A percentile compares a stretch with the other conserved stretches of the same genome.
Conservation (phyloP, 2,888 invertebrate genomes). For the Merodon equestris region DNA sequence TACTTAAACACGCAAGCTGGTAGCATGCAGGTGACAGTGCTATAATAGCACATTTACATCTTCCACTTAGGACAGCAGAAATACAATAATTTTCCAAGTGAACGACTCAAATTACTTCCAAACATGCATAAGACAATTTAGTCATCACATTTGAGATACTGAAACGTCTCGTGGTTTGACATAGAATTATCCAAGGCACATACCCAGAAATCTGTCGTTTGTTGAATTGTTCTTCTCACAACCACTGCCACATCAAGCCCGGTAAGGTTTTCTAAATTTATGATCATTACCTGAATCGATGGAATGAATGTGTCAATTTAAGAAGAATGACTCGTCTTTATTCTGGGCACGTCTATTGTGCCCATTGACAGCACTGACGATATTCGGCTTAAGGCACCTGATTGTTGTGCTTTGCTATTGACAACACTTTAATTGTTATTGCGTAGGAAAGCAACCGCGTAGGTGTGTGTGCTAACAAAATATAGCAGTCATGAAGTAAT, state of each 20-base stretch:
- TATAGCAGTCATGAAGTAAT: constrained; percentile 12
- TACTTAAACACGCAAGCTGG: constrained; percentile 12
- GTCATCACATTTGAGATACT: neutral
- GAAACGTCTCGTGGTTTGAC: too few relatives aligned
- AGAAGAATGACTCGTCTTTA: constrained; percentile 29
- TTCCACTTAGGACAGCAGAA: constrained; percentile 29
- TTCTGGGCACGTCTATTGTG: neutral
- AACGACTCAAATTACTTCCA: constrained; percentile 23
- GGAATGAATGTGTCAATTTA: constrained; percentile 4
- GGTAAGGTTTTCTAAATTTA: constrained; percentile 8
- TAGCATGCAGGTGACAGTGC: neutral
- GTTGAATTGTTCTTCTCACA: neutral
- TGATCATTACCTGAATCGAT: constrained; percentile 22
- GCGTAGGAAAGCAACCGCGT: constrained; percentile 5
- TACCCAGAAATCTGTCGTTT: constrained; percentile 26
- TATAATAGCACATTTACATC: neutral
- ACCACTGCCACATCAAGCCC: neutral
- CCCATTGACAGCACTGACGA: constrained; percentile 12
- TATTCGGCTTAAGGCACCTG: neutral
- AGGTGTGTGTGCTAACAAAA: neutral
- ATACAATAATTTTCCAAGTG: constrained; percentile 31
- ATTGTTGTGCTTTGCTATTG: neutral
- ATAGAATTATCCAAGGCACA: constrained; percentile 30
- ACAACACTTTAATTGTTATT: constrained; percentile 12
- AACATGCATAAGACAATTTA: constrained; percentile 22